Evolutionary conservation across 2,797 vertebrate genomes (phyloP).

Genomic region (Poecile montanus): DNA sequence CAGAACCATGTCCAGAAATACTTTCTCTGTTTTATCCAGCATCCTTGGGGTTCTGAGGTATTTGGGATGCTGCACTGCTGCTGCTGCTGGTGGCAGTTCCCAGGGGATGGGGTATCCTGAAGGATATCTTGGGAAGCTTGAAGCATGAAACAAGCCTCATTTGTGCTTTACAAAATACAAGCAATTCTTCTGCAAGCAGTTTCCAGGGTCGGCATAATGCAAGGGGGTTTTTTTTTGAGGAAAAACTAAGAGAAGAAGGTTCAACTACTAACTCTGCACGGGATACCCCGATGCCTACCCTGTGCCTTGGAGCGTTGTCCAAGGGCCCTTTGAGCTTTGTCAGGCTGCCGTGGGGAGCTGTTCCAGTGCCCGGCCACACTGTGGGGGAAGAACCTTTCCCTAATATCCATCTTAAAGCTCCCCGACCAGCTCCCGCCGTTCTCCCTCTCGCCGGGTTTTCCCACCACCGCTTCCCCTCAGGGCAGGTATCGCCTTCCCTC

Average conservation of each 20-base stretch:
- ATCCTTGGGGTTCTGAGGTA: not conserved
- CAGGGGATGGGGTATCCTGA: not conserved
- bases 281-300: too few relatives aligned
- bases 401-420: not conserved
- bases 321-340: not conserved
- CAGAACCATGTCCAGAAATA: not conserved
- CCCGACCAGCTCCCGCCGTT: too few relatives aligned
- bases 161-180: not conserved
- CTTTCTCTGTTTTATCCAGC: not conserved
- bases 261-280: not conserved
- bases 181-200: not conserved
- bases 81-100: not conserved
- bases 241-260: not conserved
- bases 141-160: not conserved
- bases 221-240: not conserved
- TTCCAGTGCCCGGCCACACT: not conserved
- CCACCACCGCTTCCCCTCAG: not conserved
- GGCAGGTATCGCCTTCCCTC: too few relatives aligned
- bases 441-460: not conserved
- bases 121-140: not conserved
- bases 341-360: not conserved
- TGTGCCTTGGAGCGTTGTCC: too few relatives aligned
- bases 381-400: not conserved
- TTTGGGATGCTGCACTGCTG: fast-evolving
- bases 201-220: not conserved